Evolutionary conservation across 2,888 invertebrate species (phyloP).

Genomic region (Conops quadrifasciatus): DNA sequence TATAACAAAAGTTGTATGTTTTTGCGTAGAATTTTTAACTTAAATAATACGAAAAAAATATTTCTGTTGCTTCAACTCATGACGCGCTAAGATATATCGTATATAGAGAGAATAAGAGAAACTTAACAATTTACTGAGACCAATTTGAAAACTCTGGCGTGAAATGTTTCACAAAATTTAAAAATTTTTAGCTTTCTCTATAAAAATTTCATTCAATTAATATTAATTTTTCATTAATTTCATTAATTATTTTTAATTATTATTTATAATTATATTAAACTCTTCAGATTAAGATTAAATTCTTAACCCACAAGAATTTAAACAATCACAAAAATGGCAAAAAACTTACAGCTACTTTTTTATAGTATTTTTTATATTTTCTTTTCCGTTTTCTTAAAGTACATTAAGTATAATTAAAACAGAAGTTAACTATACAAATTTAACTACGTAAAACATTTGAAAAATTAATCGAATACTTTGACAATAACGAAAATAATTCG

Average conservation of each 20-base stretch:
- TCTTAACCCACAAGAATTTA: constrained; percentile 44
- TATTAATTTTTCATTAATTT: constrained; percentile 16
- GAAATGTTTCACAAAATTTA: too few species aligned
- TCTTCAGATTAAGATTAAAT: constrained; percentile 44
- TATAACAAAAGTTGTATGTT: background rate
- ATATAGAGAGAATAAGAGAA: too few species aligned
- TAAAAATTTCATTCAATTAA: constrained; percentile 38
- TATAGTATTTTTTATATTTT: too few species aligned
- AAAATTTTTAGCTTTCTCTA: too few species aligned
- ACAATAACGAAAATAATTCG: background rate
- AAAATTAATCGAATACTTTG: background rate
- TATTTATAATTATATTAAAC: constrained; percentile 33
- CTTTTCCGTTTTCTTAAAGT: constrained; percentile 24
- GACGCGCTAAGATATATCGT: too few species aligned
- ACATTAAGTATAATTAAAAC: constrained; percentile 37
- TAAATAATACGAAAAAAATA: background rate
- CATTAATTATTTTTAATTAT: constrained; percentile 19
- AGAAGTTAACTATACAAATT: constrained; percentile 16
- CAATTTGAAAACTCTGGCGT: constrained; percentile 64
- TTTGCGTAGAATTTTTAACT: background rate
- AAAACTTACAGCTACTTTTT: constrained; percentile 35
- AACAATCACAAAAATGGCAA: constrained; percentile 61
- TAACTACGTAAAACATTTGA: constrained; percentile 18
- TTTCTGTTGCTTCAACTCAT: too few species aligned
- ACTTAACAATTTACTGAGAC: constrained; percentile 63